Evolutionary conservation across 2,113 vertebrate species (phyloP).

Genomic region (Puma concolor): DNA sequence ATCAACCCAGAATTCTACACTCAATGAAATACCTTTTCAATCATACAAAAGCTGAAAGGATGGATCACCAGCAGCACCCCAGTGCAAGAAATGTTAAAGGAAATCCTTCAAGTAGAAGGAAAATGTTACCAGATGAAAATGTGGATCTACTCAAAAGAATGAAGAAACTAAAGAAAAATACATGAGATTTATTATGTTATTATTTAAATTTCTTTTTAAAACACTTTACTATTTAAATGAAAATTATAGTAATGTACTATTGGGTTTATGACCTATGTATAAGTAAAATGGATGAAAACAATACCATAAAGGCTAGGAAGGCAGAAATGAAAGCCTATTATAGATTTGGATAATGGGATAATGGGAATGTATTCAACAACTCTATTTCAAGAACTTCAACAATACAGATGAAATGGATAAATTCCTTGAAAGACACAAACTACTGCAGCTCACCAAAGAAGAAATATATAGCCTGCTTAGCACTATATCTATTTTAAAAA

Average conservation of each 20-base stretch:
- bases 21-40: not conserved
- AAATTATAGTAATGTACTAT: not conserved
- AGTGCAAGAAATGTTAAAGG: not conserved
- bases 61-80: not conserved
- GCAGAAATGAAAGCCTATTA: not conserved
- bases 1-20: not conserved
- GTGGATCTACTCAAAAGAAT: not conserved
- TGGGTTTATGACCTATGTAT: not conserved
- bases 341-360: not conserved
- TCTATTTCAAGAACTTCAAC: not conserved
- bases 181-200: not conserved
- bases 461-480: not conserved
- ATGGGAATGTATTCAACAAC: not conserved
- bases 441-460: not conserved
- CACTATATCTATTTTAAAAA: not conserved
- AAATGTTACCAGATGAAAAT: conserved; percentile 29
- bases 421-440: not conserved
- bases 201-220: not conserved
- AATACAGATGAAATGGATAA: not conserved
- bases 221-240: conserved; percentile 7
- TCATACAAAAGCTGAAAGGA: not conserved
- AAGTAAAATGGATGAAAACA: conserved; percentile 20
- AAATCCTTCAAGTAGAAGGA: not conserved
- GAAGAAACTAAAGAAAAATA: not conserved
- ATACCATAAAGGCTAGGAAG: not conserved